phyloP scores from a whole-genome alignment of 2,888 invertebrate genomes.

The Drosophila anomalata region DNA sequence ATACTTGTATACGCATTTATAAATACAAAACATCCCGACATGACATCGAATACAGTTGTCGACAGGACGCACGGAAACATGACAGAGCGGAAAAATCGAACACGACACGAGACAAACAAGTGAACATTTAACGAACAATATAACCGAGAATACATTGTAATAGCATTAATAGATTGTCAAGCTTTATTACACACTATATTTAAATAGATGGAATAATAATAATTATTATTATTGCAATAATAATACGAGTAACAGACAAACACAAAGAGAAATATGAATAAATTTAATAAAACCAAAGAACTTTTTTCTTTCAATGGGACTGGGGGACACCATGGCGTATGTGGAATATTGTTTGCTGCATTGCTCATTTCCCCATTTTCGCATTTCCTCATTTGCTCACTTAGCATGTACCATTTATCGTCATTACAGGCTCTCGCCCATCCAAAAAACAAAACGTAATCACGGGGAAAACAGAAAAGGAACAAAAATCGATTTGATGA shows the following conservation, averaged over 20 bases:
- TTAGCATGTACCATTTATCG: constrained; percentile 18
- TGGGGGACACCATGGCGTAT: constrained; percentile 7
- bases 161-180: constrained; percentile 78
- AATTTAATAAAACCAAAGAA: constrained; percentile 67
- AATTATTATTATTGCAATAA: constrained; percentile 45
- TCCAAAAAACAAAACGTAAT: constrained; percentile 5
- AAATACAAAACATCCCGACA: constrained; percentile 46
- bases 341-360: constrained; percentile 17
- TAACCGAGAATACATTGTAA: constrained; percentile 56
- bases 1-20: constrained; percentile 30
- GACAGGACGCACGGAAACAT: constrained; percentile 26
- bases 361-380: constrained; percentile 1
- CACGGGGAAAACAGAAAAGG: constrained; percentile 25
- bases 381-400: constrained; percentile 5
- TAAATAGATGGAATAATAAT: constrained; percentile 69
- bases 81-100: constrained; percentile 39
- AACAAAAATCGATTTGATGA: constrained; percentile 45
- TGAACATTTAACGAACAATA: constrained; percentile 46
- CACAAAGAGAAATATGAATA: constrained; percentile 71
- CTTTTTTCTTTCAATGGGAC: constrained; percentile 8
- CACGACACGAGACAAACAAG: constrained; percentile 31
- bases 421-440: constrained; percentile 19
- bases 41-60: constrained; percentile 5
- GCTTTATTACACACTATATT: constrained; percentile 75
- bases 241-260: constrained; percentile 46